phyloP scores from a whole-genome alignment of 1,140 invertebrate genomes.

The Brachionus manjavacas region DNA sequence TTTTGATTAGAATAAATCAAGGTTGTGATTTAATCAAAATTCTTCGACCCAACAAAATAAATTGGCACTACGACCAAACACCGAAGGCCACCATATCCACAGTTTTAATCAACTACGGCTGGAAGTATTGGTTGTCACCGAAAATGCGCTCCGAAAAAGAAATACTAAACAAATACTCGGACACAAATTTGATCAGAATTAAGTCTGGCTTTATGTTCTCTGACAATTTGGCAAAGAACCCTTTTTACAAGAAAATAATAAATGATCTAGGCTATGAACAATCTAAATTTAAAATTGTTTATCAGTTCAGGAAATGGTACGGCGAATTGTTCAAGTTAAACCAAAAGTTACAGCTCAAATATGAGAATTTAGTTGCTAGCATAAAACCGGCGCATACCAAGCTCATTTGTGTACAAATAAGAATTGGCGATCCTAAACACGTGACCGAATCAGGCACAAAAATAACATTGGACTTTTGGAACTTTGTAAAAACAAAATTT shows the following conservation, averaged over 20 bases:
- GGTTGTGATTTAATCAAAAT: slow-evolving; percentile 5
- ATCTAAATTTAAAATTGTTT: not conserved
- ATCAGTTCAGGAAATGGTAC: slow-evolving; percentile 21
- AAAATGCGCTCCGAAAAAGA: not conserved
- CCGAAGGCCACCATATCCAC: not conserved
- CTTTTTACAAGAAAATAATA: not conserved
- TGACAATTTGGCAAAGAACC: not conserved
- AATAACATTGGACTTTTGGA: not conserved
- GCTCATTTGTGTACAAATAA: slow-evolving; percentile 21
- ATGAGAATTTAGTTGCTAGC: not conserved
- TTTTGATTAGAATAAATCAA: slow-evolving; percentile 6
- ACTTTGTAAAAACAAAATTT: slow-evolving; percentile 14
- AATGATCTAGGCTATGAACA: not conserved
- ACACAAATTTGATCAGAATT: not conserved
- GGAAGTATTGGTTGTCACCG: not conserved
- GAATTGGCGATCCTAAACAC: not conserved
- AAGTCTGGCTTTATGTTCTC: slow-evolving; percentile 3
- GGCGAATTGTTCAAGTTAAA: not conserved
- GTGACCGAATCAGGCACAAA: not conserved
- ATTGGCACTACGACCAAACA: not conserved
- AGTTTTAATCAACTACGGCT: not conserved
- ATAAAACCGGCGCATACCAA: not conserved
- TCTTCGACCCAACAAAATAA: not conserved
- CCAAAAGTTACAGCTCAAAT: not conserved
- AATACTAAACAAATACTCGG: not conserved